Evolutionary conservation across 2,797 vertebrate genomes (phyloP).

Genomic region (Phaenicophaeus curvirostris): DNA sequence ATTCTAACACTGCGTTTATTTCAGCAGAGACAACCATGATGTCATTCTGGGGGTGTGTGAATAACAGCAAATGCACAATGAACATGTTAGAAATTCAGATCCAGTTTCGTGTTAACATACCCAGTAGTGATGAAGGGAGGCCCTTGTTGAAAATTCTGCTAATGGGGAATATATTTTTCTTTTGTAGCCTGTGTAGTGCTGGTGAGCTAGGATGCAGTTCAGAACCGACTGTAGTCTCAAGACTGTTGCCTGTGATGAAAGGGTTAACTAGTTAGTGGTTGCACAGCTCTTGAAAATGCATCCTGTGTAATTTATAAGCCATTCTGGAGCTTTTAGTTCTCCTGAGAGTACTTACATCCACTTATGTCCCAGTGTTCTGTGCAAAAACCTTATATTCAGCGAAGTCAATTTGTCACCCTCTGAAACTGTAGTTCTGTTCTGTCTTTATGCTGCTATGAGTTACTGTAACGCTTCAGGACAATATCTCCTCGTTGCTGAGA

Average conservation of each 20-base stretch:
- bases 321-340: constrained; percentile 45
- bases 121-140: background rate
- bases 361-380: constrained; percentile 14
- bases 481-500: background rate
- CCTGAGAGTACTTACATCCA: constrained; percentile 46
- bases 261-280: constrained; percentile 28
- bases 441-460: background rate
- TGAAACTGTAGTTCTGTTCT: constrained; percentile 34
- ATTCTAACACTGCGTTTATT: background rate
- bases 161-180: background rate
- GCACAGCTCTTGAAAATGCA: constrained; percentile 5
- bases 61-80: background rate
- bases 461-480: constrained; percentile 23
- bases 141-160: background rate
- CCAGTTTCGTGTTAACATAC: background rate
- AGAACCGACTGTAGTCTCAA: background rate
- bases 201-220: background rate
- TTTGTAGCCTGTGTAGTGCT: background rate
- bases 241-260: background rate
- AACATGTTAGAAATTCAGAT: background rate
- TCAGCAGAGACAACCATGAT: background rate
- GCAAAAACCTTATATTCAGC: constrained; percentile 20
- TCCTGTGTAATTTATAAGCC: constrained; percentile 35
- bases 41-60: constrained; percentile 38
- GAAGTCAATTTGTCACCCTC: constrained; percentile 41